Conservation (phyloP, 2,797 vertebrate species). For the Takifugu ocellatus region DNA sequence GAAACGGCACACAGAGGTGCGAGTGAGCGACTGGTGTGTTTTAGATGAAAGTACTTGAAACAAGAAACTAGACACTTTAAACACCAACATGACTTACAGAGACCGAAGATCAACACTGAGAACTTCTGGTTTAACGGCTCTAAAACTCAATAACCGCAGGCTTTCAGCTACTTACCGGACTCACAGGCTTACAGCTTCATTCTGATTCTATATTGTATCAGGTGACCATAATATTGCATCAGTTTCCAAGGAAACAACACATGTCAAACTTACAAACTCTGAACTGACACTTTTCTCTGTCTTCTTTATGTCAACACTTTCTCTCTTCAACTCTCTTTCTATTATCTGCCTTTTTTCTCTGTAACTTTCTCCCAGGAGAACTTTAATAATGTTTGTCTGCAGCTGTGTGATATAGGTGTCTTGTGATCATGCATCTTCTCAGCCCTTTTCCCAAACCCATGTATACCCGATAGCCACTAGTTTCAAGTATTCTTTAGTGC, state of each 20-base stretch:
- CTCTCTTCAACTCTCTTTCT: constrained; percentile 39
- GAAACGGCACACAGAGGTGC: constrained; percentile 36
- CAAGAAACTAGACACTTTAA: constrained; percentile 59
- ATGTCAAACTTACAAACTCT: constrained; percentile 43
- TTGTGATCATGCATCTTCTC: constrained; percentile 92
- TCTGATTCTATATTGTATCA: constrained; percentile 24
- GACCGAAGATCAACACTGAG: constrained; percentile 28
- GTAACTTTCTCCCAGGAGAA: constrained; percentile 85
- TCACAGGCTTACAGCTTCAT: constrained; percentile 29
- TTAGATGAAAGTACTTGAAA: constrained; percentile 49
- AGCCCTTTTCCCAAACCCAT: constrained; percentile 84
- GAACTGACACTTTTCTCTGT: constrained; percentile 48
- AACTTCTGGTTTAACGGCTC: constrained; percentile 29
- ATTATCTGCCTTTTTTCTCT: constrained; percentile 70
- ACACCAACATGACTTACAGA: constrained; percentile 50
- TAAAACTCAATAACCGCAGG: constrained; percentile 28
- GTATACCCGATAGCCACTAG: constrained; percentile 93
- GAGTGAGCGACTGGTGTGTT: constrained; percentile 44
- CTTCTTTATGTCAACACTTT: constrained; percentile 53
- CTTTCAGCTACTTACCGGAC: constrained; percentile 29
- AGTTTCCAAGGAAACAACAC: constrained; percentile 7
- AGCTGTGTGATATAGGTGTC: constrained; percentile 92
- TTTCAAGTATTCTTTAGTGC: constrained; percentile 96
- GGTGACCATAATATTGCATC: constrained; percentile 26
- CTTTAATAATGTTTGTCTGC: constrained; percentile 93